Conservation (phyloP, 2,888 invertebrate species). For the Campaea margaritaria region DNA sequence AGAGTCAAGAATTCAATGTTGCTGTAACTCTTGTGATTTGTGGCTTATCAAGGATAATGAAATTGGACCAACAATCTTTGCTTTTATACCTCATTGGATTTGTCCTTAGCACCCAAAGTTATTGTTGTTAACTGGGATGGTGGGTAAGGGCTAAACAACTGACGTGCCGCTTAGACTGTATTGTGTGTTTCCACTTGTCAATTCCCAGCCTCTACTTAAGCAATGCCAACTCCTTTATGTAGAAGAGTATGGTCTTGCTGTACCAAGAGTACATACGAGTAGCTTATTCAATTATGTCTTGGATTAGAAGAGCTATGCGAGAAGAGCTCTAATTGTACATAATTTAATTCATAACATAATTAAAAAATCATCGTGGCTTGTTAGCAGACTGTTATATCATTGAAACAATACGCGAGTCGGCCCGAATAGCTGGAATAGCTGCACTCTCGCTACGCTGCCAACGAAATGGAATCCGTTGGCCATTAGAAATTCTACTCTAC, state of each 20-base stretch:
- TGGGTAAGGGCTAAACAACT: too few species aligned
- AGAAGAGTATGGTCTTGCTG: too few species aligned
- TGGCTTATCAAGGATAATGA: neutral
- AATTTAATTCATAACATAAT: conserved; percentile 31
- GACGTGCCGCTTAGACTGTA: too few species aligned
- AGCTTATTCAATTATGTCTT: neutral
- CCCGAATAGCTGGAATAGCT: conserved; percentile 74
- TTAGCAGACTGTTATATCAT: conserved; percentile 52
- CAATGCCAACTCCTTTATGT: too few species aligned
- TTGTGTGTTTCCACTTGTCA: too few species aligned
- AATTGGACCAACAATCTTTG: neutral
- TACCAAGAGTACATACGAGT: neutral
- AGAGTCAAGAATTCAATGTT: too few species aligned
- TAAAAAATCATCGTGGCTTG: conserved; percentile 36
- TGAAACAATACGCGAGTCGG: conserved; percentile 66
- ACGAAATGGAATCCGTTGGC: conserved; percentile 80
- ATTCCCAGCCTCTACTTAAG: too few species aligned
- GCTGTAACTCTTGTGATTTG: neutral
- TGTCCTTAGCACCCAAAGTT: neutral
- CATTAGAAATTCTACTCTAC: conserved; percentile 80
- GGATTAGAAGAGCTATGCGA: neutral
- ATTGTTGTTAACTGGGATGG: too few species aligned
- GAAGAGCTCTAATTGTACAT: conserved; percentile 30
- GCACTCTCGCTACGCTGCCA: conserved; percentile 79
- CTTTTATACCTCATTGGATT: neutral